Percentiles rank a stretch among this genome's conserved stretches.
Conservation (phyloP, 2,113 vertebrate species). For the Corythoichthys haematopterus region DNA sequence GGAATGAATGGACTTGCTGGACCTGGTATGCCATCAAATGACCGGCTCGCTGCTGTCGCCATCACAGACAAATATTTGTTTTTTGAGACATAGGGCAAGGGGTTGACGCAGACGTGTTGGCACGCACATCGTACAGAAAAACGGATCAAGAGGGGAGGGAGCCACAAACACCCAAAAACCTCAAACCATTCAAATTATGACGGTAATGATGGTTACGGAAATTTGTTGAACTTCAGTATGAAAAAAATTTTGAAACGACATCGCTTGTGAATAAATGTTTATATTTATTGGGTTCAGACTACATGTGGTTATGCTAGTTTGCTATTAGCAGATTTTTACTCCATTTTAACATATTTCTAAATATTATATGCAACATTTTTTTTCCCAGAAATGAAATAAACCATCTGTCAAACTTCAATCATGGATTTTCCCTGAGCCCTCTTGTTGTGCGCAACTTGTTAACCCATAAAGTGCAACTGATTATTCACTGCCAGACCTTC, state of each 20-base stretch:
- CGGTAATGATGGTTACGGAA: not conserved
- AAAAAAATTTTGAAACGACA: not conserved
- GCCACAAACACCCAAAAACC: not conserved
- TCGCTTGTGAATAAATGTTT: not conserved
- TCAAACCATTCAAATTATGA: not conserved
- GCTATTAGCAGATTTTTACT: not conserved
- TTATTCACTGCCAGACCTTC: too few species aligned
- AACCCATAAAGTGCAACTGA: too few species aligned
- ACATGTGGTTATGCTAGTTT: not conserved
- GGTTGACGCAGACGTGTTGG: slow-evolving; percentile 28
- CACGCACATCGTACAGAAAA: slow-evolving; percentile 24
- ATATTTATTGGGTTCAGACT: not conserved
- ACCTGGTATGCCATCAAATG: slow-evolving; percentile 27
- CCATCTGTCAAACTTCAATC: not conserved
- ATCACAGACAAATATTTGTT: slow-evolving; percentile 63
- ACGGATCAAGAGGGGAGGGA: not conserved
- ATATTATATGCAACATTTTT: not conserved
- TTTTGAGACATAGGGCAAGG: slow-evolving; percentile 38
- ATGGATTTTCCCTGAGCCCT: not conserved
- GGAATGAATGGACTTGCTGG: slow-evolving; percentile 20
- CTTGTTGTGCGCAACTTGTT: too few species aligned
- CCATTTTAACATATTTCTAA: not conserved
- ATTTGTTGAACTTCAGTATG: not conserved
- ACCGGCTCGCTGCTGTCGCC: slow-evolving; percentile 34
- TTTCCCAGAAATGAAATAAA: not conserved